phyloP scores from a whole-genome alignment of 1,140 invertebrate genomes.

The Zaprionus vittiger region DNA sequence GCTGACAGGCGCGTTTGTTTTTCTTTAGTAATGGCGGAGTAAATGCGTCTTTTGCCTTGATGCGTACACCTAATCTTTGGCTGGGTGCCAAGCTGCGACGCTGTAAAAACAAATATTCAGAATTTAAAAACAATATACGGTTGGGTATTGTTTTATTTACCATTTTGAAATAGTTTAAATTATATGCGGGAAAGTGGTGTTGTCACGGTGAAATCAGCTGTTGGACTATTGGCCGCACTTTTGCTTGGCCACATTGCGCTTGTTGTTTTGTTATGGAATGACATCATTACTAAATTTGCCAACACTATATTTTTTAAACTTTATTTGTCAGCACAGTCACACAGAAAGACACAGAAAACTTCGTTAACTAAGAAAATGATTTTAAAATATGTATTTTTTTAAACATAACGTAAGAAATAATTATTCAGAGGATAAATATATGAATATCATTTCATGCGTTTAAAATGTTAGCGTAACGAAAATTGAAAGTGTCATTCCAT shows the following conservation, averaged over 20 bases:
- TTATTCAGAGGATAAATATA: neutral
- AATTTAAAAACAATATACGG: neutral
- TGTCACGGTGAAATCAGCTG: conserved; percentile 33
- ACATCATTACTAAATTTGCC: conserved; percentile 4
- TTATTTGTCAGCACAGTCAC: conserved; percentile 12
- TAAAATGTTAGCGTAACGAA: neutral
- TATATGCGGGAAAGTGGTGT: neutral
- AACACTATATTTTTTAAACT: neutral
- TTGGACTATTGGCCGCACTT: conserved; percentile 2
- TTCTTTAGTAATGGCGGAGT: conserved; percentile 73
- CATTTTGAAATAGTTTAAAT: conserved; percentile 46
- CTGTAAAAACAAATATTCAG: conserved; percentile 24
- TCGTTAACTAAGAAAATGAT: neutral
- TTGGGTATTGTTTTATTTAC: conserved; percentile 27
- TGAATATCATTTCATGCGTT: too few relatives aligned
- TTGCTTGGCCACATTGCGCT: neutral
- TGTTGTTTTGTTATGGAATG: neutral
- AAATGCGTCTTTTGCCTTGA: conserved; percentile 55
- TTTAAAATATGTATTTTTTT: neutral
- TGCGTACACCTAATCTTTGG: conserved; percentile 50
- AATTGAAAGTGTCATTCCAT: conserved; percentile 6
- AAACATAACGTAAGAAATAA: neutral
- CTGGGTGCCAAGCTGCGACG: conserved; percentile 78
- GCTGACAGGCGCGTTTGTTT: conserved; percentile 67
- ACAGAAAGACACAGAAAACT: neutral